phyloP scores from a whole-genome alignment of 2,888 invertebrate genomes.

The Lysandra bellargus region DNA sequence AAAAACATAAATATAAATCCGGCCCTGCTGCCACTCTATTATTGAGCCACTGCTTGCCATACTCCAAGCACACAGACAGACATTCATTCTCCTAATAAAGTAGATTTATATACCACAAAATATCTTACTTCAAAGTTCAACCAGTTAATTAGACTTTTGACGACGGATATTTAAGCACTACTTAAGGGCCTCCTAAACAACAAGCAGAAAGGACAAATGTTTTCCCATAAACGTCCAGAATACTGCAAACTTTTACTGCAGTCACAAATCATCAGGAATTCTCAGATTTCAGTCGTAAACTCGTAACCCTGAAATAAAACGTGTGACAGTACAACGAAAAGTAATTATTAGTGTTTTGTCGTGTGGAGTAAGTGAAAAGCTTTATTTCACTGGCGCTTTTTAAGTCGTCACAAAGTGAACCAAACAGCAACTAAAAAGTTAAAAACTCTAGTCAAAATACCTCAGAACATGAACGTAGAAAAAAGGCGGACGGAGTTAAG shows the following conservation, averaged over 20 bases:
- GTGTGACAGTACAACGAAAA: constrained; percentile 36
- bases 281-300: constrained; percentile 4
- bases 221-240: background rate
- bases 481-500: too few relatives aligned
- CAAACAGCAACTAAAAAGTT: too few relatives aligned
- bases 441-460: too few relatives aligned
- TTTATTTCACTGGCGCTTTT: too few relatives aligned
- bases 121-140: background rate
- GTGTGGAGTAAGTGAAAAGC: constrained; percentile 29
- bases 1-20: too few relatives aligned
- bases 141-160: background rate
- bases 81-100: too few relatives aligned
- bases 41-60: too few relatives aligned
- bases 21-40: too few relatives aligned
- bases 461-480: too few relatives aligned
- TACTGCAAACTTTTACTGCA: constrained; percentile 1
- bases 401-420: too few relatives aligned
- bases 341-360: constrained; percentile 30
- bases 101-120: background rate
- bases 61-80: too few relatives aligned
- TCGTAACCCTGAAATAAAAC: background rate
- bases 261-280: constrained; percentile 8
- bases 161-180: background rate
- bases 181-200: background rate
- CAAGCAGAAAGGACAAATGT: background rate